Conservation (phyloP, 2,888 invertebrate species). For the Tenthredo amoena region DNA sequence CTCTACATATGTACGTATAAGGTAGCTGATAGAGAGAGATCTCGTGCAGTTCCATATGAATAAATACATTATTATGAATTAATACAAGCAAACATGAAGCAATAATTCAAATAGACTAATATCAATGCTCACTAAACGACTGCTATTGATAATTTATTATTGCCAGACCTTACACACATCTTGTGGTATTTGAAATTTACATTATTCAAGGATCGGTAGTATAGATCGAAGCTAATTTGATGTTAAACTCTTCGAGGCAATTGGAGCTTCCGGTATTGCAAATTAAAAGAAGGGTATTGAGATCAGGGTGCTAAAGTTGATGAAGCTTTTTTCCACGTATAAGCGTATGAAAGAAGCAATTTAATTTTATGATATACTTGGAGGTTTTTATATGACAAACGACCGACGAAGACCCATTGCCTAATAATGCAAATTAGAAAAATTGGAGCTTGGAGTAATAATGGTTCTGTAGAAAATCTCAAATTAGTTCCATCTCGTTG, state of each 20-base stretch:
- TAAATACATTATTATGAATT: not conserved
- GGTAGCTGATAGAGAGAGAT: not conserved
- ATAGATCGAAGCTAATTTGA: no score
- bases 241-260: no score
- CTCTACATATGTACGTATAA: not conserved
- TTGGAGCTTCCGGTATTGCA: not conserved
- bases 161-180: not conserved
- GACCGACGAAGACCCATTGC: not conserved
- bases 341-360: no score
- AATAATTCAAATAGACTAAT: not conserved
- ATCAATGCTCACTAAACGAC: not conserved
- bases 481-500: not conserved
- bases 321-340: no score
- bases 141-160: not conserved
- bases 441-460: not conserved
- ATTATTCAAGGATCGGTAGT: not conserved
- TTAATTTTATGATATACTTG: no score
- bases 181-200: not conserved
- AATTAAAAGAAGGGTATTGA: not conserved
- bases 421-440: not conserved
- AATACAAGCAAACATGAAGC: not conserved
- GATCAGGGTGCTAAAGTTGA: no score
- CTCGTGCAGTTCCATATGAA: not conserved
- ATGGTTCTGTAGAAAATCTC: not conserved
- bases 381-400: not conserved